These are phyloP conservation scores for Drosophila rellima DNA, from an alignment of 2,888 invertebrate genomes.

Conservation along the genomic window DNA sequence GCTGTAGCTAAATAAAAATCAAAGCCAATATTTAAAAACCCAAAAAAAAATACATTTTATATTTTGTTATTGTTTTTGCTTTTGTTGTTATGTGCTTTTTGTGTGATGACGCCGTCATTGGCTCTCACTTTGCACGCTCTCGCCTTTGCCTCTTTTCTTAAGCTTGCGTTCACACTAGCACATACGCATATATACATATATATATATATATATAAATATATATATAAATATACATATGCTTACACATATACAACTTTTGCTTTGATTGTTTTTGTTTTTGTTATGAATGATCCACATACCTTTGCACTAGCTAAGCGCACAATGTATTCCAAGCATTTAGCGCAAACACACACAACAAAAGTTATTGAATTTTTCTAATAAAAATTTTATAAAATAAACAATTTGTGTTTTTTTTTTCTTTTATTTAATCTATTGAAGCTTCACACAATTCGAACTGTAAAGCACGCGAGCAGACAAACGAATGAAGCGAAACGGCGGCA, in stretches of 20 bases:
- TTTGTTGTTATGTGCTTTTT: constrained; percentile 7
- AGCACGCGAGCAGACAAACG: constrained; percentile 78
- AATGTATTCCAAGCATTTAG: constrained; percentile 53
- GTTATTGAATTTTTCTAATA: constrained; percentile 5
- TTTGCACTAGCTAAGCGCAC: constrained; percentile 45
- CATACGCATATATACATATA: constrained; percentile 6
- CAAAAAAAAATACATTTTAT: constrained; percentile 1
- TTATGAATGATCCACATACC: constrained; percentile 56
- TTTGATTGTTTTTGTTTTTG: constrained; percentile 36
- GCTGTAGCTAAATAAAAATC: constrained; percentile 9
- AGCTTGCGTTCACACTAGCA: constrained; percentile 27
- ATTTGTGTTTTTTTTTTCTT: constrained; percentile 3
- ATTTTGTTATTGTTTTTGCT: constrained; percentile 31
- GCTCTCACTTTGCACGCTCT: constrained; percentile 41
- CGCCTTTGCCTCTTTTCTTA: constrained; percentile 35
- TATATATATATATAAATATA: not conserved
- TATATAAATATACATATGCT: not conserved
- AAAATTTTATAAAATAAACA: constrained; percentile 20
- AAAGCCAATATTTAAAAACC: not conserved
- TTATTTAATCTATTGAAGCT: constrained; percentile 17
- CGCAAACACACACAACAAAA: constrained; percentile 37
- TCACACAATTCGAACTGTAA: constrained; percentile 64
- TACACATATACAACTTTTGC: not conserved
- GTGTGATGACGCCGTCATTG: constrained; percentile 18
- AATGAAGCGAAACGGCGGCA: constrained; percentile 79